Evolutionary conservation across 2,888 invertebrate genomes (phyloP).

Genomic region (Argyresthia albistria): DNA sequence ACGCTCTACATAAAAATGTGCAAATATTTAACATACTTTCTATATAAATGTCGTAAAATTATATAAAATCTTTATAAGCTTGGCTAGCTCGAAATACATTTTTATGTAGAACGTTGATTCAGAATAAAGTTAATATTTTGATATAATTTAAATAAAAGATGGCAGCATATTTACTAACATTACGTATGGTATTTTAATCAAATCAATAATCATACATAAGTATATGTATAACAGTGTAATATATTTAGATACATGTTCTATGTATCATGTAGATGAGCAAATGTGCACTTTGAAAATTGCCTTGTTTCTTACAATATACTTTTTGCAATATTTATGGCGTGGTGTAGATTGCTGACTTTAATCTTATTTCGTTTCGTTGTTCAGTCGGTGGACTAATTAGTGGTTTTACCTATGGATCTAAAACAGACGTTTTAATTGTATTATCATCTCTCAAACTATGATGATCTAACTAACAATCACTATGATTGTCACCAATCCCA

Average conservation of each 20-base stretch:
- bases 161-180: slow-evolving; percentile 51
- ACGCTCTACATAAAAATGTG: slow-evolving; percentile 10
- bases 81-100: background rate
- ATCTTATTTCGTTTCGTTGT: background rate
- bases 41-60: background rate
- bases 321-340: no score
- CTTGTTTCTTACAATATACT: slow-evolving; percentile 23
- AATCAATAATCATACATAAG: slow-evolving; percentile 5
- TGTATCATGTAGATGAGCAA: slow-evolving; percentile 23
- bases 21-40: slow-evolving; percentile 9
- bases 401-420: no score
- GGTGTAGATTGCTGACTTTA: no score
- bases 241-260: slow-evolving; percentile 22
- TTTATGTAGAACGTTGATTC: slow-evolving; percentile 1
- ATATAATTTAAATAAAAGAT: slow-evolving; percentile 55
- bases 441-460: no score
- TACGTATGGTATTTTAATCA: background rate
- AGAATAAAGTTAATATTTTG: slow-evolving; percentile 50
- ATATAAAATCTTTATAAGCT: background rate
- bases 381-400: no score
- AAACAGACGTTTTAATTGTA: no score
- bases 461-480: no score
- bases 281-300: slow-evolving; percentile 40
- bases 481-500: no score
- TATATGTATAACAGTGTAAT: slow-evolving; percentile 26